Percentiles rank a stretch among this genome's conserved stretches.
Evolutionary conservation across 1,140 invertebrate species (phyloP).

Genomic region (Brachionus asplanchnoidis): DNA sequence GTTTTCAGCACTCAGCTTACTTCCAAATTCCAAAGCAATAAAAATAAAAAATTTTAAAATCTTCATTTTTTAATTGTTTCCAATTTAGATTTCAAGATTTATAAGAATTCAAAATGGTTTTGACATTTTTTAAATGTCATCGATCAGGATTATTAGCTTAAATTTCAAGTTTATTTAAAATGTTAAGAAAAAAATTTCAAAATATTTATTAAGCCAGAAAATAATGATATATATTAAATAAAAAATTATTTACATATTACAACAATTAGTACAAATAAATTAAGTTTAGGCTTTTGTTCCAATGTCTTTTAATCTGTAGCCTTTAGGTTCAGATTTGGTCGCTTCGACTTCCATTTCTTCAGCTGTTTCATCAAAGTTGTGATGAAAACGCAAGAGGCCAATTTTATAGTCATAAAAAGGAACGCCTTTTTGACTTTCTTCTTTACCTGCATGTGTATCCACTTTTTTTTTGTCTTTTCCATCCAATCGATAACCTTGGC

Average conservation of each 20-base stretch:
- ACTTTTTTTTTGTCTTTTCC: slow-evolving; percentile 16
- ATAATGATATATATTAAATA: not conserved
- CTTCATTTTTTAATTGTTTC: not conserved
- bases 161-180: not conserved
- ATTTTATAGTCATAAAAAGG: slow-evolving; percentile 37
- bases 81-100: not conserved
- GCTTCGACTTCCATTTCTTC: not conserved
- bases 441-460: not conserved
- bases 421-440: slow-evolving; percentile 1
- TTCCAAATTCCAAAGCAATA: not conserved
- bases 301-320: not conserved
- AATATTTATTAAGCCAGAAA: not conserved
- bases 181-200: not conserved
- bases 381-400: slow-evolving; percentile 19
- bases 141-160: not conserved
- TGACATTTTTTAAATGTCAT: not conserved
- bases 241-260: slow-evolving; percentile 28
- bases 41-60: not conserved
- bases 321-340: not conserved
- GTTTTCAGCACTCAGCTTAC: not conserved
- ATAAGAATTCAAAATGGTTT: not conserved
- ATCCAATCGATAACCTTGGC: slow-evolving; percentile 26
- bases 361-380: not conserved
- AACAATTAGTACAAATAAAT: not conserved
- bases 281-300: not conserved